These are phyloP conservation scores for Brenthis daphne DNA, from an alignment of 2,888 invertebrate species.

Conservation along the genomic window DNA sequence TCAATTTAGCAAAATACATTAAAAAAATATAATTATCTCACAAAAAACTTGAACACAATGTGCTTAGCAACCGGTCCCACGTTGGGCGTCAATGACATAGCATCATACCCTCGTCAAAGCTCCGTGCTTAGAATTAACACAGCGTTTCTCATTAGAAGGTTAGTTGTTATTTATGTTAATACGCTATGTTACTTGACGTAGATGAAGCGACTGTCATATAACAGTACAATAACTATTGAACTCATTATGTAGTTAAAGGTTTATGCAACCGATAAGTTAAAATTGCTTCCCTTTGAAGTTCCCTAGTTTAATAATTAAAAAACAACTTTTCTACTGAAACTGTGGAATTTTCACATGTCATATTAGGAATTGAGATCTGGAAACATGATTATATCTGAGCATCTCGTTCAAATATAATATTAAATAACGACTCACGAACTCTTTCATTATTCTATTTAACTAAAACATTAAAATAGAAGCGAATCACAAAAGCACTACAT, in stretches of 20 bases:
- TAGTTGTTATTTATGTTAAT: conserved; percentile 31
- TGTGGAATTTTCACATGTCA: no score
- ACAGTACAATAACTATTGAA: conserved; percentile 14
- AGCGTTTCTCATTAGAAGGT: conserved; percentile 39
- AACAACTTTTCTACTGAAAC: no score
- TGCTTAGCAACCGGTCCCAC: conserved; percentile 10
- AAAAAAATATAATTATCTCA: no score
- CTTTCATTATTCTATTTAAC: no score
- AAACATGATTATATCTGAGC: no score
- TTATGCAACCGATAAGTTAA: not conserved
- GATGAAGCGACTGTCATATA: conserved; percentile 29
- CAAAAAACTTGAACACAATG: no score
- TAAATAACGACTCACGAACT: no score
- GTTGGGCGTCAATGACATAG: conserved; percentile 33
- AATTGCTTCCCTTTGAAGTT: not conserved
- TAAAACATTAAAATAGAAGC: no score
- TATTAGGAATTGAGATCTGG: no score
- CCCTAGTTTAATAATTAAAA: no score
- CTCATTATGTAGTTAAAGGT: not conserved
- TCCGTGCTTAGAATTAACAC: conserved; percentile 39
- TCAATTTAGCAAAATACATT: no score
- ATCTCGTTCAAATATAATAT: no score
- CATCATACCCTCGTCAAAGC: conserved; percentile 41
- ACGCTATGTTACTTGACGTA: conserved; percentile 22
- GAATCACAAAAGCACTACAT: not conserved